Percentiles rank a stretch among this genome's conserved stretches.
Evolutionary conservation across 2,888 invertebrate species (phyloP).

Genomic region (Drosophila yooni): DNA sequence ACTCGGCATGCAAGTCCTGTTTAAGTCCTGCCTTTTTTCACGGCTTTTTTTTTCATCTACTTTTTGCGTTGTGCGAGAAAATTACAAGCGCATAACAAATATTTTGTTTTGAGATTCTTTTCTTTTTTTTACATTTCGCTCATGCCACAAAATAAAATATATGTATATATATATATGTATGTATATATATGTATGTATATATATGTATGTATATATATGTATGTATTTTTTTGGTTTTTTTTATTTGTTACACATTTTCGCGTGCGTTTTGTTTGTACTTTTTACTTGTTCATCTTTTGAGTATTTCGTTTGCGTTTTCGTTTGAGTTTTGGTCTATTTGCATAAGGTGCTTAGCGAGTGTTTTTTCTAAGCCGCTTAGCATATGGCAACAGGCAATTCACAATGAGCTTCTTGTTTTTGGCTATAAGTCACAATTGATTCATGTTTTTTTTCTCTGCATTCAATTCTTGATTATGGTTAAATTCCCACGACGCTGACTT

Average conservation of each 20-base stretch:
- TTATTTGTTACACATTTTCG: slow-evolving; percentile 48
- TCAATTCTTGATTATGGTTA: background rate
- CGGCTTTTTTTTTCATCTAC: slow-evolving; percentile 25
- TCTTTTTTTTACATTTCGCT: slow-evolving; percentile 7
- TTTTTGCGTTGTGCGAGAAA: slow-evolving; percentile 51
- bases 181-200: background rate
- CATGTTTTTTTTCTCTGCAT: slow-evolving; percentile 2
- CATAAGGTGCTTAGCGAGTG: slow-evolving; percentile 71
- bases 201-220: background rate
- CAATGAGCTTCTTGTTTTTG: slow-evolving; percentile 4
- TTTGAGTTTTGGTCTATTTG: slow-evolving; percentile 58
- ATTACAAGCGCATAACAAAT: slow-evolving; percentile 80
- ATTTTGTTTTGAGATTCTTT: slow-evolving; percentile 73
- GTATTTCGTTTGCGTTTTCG: slow-evolving; percentile 18
- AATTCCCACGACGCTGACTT: slow-evolving; percentile 55
- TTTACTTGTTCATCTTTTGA: slow-evolving; percentile 12
- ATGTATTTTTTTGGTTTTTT: background rate
- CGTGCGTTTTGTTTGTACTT: slow-evolving; percentile 41
- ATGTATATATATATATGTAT: background rate
- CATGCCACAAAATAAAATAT: background rate
- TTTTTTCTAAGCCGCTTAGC: slow-evolving; percentile 68
- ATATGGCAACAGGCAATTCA: slow-evolving; percentile 37
- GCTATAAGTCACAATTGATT: slow-evolving; percentile 37
- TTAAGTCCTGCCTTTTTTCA: slow-evolving; percentile 43
- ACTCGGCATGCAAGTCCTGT: background rate